Conservation (phyloP, 2,888 invertebrate species). For the Hecatera dysodea region DNA sequence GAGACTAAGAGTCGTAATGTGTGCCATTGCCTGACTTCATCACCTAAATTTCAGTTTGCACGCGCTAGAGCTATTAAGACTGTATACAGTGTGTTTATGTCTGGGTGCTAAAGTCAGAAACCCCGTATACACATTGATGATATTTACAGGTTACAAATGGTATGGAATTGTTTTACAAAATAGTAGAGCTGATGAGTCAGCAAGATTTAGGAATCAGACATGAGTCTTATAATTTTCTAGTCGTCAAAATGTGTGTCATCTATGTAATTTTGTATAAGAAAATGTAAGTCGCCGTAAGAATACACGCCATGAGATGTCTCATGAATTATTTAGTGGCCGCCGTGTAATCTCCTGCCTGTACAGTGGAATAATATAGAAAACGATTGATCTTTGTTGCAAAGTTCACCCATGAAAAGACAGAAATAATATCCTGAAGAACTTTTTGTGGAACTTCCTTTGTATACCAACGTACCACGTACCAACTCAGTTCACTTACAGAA, state of each 20-base stretch:
- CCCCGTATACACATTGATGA: not conserved
- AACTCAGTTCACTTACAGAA: not conserved
- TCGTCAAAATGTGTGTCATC: slow-evolving; percentile 33
- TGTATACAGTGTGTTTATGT: slow-evolving; percentile 5
- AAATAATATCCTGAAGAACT: not conserved
- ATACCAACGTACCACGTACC: not conserved
- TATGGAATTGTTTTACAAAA: not conserved
- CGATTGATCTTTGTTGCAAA: slow-evolving; percentile 38
- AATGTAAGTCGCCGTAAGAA: slow-evolving; percentile 34
- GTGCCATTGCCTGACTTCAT: slow-evolving; percentile 24
- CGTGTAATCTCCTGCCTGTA: slow-evolving; percentile 39
- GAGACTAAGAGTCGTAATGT: slow-evolving; percentile 21
- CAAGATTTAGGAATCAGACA: slow-evolving; percentile 3
- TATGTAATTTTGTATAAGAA: slow-evolving; percentile 49
- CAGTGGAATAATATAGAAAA: not conserved
- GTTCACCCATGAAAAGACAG: slow-evolving; percentile 8
- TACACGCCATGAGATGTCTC: slow-evolving; percentile 49
- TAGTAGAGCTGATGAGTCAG: not conserved
- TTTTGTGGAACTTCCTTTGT: slow-evolving; percentile 2
- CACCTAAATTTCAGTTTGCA: slow-evolving; percentile 26
- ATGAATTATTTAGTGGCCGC: slow-evolving; percentile 53
- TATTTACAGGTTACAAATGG: not conserved
- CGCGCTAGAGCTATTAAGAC: slow-evolving; percentile 5
- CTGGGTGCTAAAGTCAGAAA: slow-evolving; percentile 4
- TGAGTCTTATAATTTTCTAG: slow-evolving; percentile 6